Base-by-base conservation (phyloP, 2,797 vertebrate species). In the Tapera naevia region DNA sequence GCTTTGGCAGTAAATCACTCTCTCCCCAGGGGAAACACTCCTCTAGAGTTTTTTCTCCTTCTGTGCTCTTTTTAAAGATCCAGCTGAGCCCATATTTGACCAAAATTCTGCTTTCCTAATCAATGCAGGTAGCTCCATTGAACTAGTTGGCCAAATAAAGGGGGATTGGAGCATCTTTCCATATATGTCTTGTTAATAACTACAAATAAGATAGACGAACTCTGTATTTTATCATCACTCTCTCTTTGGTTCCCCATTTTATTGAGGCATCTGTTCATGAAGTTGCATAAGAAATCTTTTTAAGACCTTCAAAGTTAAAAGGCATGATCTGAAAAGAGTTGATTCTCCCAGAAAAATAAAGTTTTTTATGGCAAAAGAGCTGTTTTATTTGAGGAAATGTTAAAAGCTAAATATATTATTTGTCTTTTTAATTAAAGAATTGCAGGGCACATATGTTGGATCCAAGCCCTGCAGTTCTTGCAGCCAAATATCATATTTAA, bases 371-470 rank as follows among this genome's bases (percentile, higher is more conserved):
- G 69, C 70, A 80, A 93, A 97, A 69, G 10, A 87, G 9, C 65
- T 69, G 10, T 80, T 90, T 81, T 69, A 57, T 74, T 88, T 86
- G 78, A 73, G 75, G 82, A 94, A 85, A 91, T 69, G 30, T 60
- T 86, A 43, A 66, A 90, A 87, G 45, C 86, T 82, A 94, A 92
- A 86, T 86, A 88, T 57, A 93, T 89, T 87, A 78, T 95, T 95
- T 95, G 35, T 93, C 43, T 91, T 67, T 86, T 72, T 93, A 95
- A 81, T 91, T 93, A 83, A 80, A 95, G 88, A 86, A 89, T 94
- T 95, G 58, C 58, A 95, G 69, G 69, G 35, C 84, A 92, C 45
- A 93, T 86, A 54, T 43, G 2, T 43, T 83, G 58, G 50, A 64
- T 78, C 28, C 17, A 51, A 80, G 51, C 64, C 43, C 56, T 84